A percentile compares a stretch with the other conserved stretches of the same genome.
Evolutionary conservation across 2,113 vertebrate species (phyloP).

Genomic region (Thamnaconus septentrionalis): DNA sequence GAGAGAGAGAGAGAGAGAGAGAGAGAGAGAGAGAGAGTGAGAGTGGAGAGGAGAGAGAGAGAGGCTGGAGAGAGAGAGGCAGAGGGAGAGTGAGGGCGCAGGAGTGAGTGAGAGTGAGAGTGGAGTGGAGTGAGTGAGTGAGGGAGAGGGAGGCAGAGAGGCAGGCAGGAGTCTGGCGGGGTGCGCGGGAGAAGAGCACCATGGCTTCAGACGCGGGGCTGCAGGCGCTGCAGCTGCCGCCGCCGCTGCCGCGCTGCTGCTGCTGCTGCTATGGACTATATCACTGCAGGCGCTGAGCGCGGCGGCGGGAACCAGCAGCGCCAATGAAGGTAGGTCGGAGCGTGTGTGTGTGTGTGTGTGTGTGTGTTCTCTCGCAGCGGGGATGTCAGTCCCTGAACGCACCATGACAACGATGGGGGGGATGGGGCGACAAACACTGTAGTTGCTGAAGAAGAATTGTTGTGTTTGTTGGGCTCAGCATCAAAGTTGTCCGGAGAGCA

Average conservation of each 20-base stretch:
- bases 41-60: slow-evolving; percentile 45
- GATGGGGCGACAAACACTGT: too few species aligned
- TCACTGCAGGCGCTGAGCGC: slow-evolving; percentile 66
- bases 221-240: slow-evolving; percentile 33
- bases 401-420: too few species aligned
- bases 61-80: slow-evolving; percentile 29
- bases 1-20: slow-evolving; percentile 31
- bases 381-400: too few species aligned
- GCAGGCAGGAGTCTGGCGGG: slow-evolving; percentile 56
- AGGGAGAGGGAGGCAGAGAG: slow-evolving; percentile 56
- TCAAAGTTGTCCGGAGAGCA: slow-evolving; percentile 46
- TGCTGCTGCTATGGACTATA: slow-evolving; percentile 77
- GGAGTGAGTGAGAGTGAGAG: slow-evolving; percentile 47
- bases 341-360: not conserved
- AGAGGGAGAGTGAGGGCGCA: slow-evolving; percentile 58
- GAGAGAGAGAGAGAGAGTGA: slow-evolving; percentile 56
- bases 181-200: slow-evolving; percentile 63
- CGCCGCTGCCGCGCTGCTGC: not conserved
- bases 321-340: slow-evolving; percentile 71
- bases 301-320: slow-evolving; percentile 51
- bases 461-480: slow-evolving; percentile 2
- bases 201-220: slow-evolving; percentile 79
- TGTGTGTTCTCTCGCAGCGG: too few species aligned
- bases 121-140: slow-evolving; percentile 14
- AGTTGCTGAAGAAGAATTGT: too few species aligned